Conservation (phyloP, 2,113 vertebrate species). For the Trichomycterus rosablanca region DNA sequence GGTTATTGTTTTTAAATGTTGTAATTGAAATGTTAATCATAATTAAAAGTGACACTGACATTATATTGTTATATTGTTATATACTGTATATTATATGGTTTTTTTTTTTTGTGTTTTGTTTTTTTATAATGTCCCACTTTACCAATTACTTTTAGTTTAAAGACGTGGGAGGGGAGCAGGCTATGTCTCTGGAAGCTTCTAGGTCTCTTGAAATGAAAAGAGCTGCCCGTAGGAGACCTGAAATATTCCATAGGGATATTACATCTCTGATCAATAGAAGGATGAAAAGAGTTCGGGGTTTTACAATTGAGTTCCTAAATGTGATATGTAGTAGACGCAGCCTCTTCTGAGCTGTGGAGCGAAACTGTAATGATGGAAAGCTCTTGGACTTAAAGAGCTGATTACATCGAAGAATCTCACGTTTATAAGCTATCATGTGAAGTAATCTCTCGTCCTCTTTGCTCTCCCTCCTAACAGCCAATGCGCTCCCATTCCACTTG, state of each 20-base stretch:
- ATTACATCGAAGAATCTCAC: conserved; percentile 57
- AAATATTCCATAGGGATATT: conserved; percentile 56
- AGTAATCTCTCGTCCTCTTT: conserved; percentile 64
- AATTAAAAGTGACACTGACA: no score
- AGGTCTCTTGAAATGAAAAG: conserved; percentile 41
- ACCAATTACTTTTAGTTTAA: no score
- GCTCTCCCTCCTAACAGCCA: conserved; percentile 62
- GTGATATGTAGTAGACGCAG: conserved; percentile 54
- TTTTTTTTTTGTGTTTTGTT: no score
- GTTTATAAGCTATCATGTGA: conserved; percentile 65
- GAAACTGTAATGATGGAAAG: conserved; percentile 67
- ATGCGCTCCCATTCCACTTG: conserved; percentile 58
- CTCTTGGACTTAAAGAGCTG: conserved; percentile 56
- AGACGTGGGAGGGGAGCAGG: no score
- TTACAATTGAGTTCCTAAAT: conserved; percentile 57
- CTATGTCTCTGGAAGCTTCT: conserved; percentile 20
- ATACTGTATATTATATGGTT: no score
- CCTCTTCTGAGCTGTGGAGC: conserved; percentile 57
- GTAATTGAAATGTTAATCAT: no score
- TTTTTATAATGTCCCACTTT: no score
- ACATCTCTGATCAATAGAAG: conserved; percentile 59
- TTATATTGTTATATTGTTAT: no score
- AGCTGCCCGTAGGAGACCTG: conserved; percentile 49
- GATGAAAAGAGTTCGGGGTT: conserved; percentile 50
- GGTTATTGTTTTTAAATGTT: no score